Evolutionary conservation across 2,888 invertebrate genomes (phyloP).

Genomic region (Lithosia quadra): DNA sequence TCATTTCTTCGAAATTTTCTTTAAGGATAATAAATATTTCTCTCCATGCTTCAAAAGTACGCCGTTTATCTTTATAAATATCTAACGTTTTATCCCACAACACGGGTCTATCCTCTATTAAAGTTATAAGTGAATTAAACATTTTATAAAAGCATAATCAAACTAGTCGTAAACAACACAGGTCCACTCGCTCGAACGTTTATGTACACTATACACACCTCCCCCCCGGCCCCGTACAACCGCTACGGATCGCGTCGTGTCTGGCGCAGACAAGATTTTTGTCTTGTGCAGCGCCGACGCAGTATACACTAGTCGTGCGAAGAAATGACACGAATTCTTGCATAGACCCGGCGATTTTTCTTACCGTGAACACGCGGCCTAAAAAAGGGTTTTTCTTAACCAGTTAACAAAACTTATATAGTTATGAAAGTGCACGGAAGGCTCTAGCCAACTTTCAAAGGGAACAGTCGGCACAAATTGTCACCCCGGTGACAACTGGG

Average conservation of each 20-base stretch:
- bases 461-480: no score
- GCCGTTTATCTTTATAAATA: slow-evolving; percentile 24
- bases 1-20: slow-evolving; percentile 21
- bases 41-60: slow-evolving; percentile 21
- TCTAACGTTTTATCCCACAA: slow-evolving; percentile 25
- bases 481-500: no score
- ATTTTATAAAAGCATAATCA: slow-evolving; percentile 2
- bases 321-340: slow-evolving; percentile 13
- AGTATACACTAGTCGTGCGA: slow-evolving; percentile 15
- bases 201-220: slow-evolving; percentile 14
- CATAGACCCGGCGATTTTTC: no score
- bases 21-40: slow-evolving; percentile 18
- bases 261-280: slow-evolving; percentile 19
- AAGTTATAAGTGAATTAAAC: slow-evolving; percentile 19
- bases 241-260: slow-evolving; percentile 19
- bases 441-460: no score
- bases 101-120: slow-evolving; percentile 21
- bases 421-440: no score
- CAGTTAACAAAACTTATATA: no score
- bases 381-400: no score
- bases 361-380: no score
- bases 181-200: slow-evolving; percentile 18
- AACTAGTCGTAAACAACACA: slow-evolving; percentile 9
- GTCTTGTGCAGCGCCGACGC: slow-evolving; percentile 18
- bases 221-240: slow-evolving; percentile 8